Base-by-base conservation (phyloP, 1,140 invertebrate species). In the Drosophila neocordata region DNA sequence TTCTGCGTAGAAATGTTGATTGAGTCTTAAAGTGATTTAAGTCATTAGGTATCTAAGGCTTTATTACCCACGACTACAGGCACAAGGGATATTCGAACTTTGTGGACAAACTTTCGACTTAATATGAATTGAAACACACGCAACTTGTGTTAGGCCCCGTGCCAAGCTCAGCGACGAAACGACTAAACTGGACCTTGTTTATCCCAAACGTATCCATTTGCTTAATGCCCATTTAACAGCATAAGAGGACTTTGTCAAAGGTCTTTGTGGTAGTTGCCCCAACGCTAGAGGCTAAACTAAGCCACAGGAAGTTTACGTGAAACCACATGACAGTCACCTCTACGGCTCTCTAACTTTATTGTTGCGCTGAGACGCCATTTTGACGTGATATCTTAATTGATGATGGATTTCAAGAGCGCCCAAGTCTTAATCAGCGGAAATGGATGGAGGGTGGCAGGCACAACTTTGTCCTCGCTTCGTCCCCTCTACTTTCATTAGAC, bases 11-110 rank as follows among this genome's bases (percentile, higher is more conserved):
- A 72, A 66, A 71, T 73, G 76, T 64, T 79, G 73, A 71, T 77
- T 71, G 71, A 76, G 77, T 79, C 69, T 79, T 79, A 77, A 82
- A 82, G 69, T 79, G 63, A 69, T 73, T 82, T 71, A 73, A 73
- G 76, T 73, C 69, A 79, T 79, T 82, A 73, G 69, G 37, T 61
- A 48, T 67, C 58, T 60, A 76, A 79, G 76, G 61, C 73, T 76
- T 77, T 73, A 69, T 77, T 76, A 48, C 55, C 48, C 65, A 64
- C 65, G n/a, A 31, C 4, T 31, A 18, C 6, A 34, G 11, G 6
- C 15, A 8, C 7, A 22, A 44, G 58, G 1, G n/a, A 58, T 22
- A 55, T 51, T 27, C 20, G 11, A 69, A 58, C 44, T 73, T 74
- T 70, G 60, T 27, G 60, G 61, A 9, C 15, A 38, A 77, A 74